phyloP scores from a whole-genome alignment of 2,888 invertebrate genomes.

The Drosophila peninsularis region DNA sequence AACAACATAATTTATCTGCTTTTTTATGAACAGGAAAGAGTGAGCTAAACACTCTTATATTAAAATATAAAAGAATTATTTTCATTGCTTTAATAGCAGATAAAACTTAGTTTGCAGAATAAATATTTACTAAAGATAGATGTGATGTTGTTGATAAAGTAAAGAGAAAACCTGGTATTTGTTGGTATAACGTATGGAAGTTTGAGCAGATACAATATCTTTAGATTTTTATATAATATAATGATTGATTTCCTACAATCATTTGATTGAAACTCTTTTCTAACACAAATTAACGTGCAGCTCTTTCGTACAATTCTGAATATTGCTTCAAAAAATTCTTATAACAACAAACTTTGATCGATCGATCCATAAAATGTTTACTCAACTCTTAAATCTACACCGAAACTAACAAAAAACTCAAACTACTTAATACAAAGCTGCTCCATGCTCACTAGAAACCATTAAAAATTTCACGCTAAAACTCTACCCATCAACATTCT shows the following conservation, averaged over 20 bases:
- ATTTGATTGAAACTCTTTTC: not conserved
- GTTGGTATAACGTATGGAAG: too few species aligned
- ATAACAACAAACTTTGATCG: not conserved
- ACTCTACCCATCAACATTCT: not conserved
- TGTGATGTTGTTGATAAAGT: not conserved
- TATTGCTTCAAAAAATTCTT: not conserved
- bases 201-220: not conserved
- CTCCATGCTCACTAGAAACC: not conserved
- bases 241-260: too few species aligned
- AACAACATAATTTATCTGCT: constrained; percentile 18
- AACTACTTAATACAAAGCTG: not conserved
- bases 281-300: too few species aligned
- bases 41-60: constrained; percentile 3
- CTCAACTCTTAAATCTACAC: not conserved
- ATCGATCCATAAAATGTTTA: not conserved
- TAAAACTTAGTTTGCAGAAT: not conserved
- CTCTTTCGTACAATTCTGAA: too few species aligned
- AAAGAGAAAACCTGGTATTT: not conserved
- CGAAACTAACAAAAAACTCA: not conserved
- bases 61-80: not conserved
- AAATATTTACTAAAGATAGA: constrained; percentile 2
- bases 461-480: not conserved
- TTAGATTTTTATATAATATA: not conserved
- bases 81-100: not conserved
- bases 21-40: constrained; percentile 6